Percentiles rank a stretch among this genome's conserved stretches.
phyloP scores from a whole-genome alignment of 2,113 vertebrate genomes.

The Theropithecus gelada region DNA sequence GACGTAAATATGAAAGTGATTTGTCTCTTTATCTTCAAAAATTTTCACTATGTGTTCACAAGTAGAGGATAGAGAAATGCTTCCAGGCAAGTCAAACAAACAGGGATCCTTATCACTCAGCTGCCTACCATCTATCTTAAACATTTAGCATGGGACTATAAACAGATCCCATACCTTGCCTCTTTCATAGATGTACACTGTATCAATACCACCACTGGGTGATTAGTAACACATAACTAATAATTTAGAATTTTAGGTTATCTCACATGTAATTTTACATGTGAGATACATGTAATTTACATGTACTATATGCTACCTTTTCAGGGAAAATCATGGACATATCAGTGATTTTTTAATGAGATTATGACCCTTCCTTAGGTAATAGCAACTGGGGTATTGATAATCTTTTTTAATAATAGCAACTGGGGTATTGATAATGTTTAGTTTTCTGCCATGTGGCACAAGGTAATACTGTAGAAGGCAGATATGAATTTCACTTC shows the following conservation, averaged over 20 bases:
- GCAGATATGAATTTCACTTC: background rate
- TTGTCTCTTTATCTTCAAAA: constrained; percentile 25
- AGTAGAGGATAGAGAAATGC: background rate
- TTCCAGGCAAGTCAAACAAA: background rate
- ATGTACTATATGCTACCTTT: background rate
- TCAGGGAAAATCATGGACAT: background rate
- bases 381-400: background rate
- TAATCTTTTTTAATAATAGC: background rate
- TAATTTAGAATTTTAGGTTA: background rate
- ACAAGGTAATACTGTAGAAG: background rate
- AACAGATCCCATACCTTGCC: background rate
- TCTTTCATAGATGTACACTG: background rate
- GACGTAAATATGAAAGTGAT: background rate
- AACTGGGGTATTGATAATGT: background rate
- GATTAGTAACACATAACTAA: background rate
- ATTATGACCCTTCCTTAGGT: background rate
- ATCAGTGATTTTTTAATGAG: background rate
- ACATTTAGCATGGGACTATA: background rate
- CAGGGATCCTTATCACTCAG: background rate
- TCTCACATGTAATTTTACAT: background rate
- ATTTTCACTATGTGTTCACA: background rate
- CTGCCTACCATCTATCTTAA: background rate
- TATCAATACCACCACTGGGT: background rate
- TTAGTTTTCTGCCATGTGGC: constrained; percentile 11
- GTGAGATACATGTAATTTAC: background rate